Evolutionary conservation across 2,113 vertebrate species (phyloP).

Genomic region (Pavo muticus): DNA sequence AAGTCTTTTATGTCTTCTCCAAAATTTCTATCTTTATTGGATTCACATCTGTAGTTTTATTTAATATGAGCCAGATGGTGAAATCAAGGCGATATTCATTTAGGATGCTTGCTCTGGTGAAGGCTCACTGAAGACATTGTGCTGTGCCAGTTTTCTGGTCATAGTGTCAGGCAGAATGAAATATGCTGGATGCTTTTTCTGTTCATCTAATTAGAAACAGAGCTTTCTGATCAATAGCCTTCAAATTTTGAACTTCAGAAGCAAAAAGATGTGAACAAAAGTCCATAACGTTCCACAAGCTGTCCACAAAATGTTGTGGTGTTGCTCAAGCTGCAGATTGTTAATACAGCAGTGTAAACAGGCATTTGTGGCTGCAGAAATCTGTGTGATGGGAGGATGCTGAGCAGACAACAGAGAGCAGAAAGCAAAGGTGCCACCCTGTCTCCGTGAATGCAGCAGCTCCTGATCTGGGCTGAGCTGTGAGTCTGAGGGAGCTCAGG

Average conservation of each 20-base stretch:
- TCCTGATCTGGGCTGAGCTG: neutral
- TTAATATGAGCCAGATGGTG: constrained; percentile 57
- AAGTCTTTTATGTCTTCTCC: constrained; percentile 28
- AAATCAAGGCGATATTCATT: constrained; percentile 31
- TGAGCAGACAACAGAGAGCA: constrained; percentile 1
- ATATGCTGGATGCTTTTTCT: neutral
- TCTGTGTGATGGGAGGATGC: neutral
- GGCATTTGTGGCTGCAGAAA: neutral
- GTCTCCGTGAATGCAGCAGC: neutral
- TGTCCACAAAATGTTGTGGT: neutral
- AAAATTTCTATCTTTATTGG: constrained; percentile 42
- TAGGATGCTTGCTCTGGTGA: neutral
- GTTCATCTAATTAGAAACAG: neutral
- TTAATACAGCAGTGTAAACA: neutral
- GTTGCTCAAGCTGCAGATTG: neutral
- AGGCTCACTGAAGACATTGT: neutral
- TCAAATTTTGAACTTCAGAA: neutral
- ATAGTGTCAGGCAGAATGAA: neutral
- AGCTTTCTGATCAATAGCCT: constrained; percentile 10
- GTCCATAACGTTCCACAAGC: neutral
- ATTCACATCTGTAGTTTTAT: constrained; percentile 56
- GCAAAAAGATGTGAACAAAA: neutral
- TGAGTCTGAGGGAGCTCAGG: neutral
- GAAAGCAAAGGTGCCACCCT: neutral
- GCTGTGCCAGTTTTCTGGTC: neutral